phyloP scores from a whole-genome alignment of 2,888 invertebrate species.

The Encarsia formosa region DNA sequence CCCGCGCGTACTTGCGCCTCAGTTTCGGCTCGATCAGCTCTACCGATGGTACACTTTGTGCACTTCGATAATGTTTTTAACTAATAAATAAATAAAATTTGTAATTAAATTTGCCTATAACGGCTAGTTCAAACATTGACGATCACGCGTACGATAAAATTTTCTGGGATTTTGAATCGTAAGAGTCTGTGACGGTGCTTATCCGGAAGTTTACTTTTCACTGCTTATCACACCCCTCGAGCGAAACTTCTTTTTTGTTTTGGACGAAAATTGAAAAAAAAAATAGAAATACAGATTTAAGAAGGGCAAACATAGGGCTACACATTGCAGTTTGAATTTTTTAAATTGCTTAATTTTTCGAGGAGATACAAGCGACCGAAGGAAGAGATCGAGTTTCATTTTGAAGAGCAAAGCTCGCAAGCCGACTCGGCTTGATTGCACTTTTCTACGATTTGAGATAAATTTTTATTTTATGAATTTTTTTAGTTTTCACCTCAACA shows the following conservation, averaged over 20 bases:
- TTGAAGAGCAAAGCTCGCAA: conserved; percentile 1
- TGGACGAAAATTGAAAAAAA: neutral
- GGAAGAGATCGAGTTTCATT: conserved; percentile 9
- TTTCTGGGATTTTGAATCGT: too few species aligned
- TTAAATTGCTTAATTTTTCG: neutral
- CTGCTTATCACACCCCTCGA: conserved; percentile 12
- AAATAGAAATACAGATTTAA: neutral
- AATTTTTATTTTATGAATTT: neutral
- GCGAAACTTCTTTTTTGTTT: neutral
- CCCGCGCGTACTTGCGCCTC: conserved; percentile 24
- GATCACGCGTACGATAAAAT: neutral
- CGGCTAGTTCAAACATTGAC: conserved; percentile 6
- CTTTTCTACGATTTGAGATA: conserved; percentile 18
- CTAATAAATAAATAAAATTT: fast-evolving
- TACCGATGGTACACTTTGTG: conserved; percentile 19
- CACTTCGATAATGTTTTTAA: conserved; percentile 8
- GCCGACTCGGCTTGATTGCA: conserved; percentile 7
- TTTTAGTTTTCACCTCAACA: neutral
- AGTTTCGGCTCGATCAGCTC: conserved; percentile 12
- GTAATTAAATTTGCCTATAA: fast-evolving
- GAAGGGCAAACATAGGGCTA: conserved; percentile 5
- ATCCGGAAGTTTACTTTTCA: conserved; percentile 13
- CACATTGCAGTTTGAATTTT: neutral
- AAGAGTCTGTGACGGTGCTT: neutral
- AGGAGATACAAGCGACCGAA: neutral